Conservation (phyloP, 2,113 vertebrate genomes). For the Mastomys coucha region DNA sequence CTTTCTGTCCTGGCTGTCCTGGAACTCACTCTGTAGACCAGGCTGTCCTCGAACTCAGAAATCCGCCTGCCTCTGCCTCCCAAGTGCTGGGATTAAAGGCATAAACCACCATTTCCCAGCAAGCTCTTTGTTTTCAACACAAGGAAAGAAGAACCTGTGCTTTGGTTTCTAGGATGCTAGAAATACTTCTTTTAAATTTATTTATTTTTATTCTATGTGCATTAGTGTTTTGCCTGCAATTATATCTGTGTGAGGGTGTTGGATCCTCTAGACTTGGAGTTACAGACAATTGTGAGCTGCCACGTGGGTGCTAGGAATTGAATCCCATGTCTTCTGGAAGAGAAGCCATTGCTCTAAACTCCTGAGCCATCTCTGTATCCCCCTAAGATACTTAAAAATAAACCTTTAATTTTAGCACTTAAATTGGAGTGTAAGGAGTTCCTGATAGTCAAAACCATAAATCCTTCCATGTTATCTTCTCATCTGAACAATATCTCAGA, state of each 20-base stretch:
- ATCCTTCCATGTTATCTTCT: neutral
- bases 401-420: neutral
- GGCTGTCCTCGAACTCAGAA: too few relatives aligned
- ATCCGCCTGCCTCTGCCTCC: too few relatives aligned
- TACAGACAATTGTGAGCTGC: neutral
- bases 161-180: neutral
- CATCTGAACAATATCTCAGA: neutral
- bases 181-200: neutral
- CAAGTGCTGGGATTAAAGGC: too few relatives aligned
- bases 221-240: neutral
- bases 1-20: too few relatives aligned
- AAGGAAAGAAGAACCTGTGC: neutral
- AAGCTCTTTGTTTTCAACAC: neutral
- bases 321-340: neutral
- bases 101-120: too few relatives aligned
- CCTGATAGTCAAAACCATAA: neutral
- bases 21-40: too few relatives aligned
- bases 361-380: neutral
- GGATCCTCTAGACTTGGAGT: neutral
- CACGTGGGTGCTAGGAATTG: neutral
- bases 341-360: neutral
- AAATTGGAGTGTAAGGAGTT: neutral
- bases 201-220: neutral
- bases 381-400: neutral
- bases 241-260: neutral